These are phyloP conservation scores for Myrmecophaga tridactyla DNA, from an alignment of 2,113 vertebrate genomes.

Conservation along the genomic window DNA sequence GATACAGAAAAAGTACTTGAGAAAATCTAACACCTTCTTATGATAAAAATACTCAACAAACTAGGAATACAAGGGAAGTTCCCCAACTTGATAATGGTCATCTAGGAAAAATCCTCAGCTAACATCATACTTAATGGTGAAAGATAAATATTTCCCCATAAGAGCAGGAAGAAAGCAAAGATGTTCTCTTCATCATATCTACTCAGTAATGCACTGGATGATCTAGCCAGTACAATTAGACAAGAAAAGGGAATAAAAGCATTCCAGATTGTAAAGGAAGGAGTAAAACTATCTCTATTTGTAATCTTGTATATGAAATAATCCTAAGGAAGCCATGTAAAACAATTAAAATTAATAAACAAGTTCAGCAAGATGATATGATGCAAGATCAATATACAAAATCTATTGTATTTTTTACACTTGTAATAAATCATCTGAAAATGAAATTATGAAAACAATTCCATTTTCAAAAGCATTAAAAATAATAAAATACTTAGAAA, in stretches of 20 bases:
- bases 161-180: neutral
- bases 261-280: neutral
- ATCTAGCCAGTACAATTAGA: neutral
- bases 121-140: neutral
- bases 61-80: neutral
- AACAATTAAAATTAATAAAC: neutral
- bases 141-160: neutral
- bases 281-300: neutral
- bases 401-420: neutral
- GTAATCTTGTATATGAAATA: neutral
- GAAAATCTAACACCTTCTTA: neutral
- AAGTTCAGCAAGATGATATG: neutral
- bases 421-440: neutral
- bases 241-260: neutral
- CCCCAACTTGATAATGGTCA: neutral
- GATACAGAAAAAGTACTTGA: neutral
- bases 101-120: neutral
- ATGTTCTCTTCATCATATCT: neutral
- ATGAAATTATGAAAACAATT: slow-evolving; percentile 13
- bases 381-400: neutral
- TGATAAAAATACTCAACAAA: neutral
- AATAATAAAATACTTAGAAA: neutral
- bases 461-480: neutral
- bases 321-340: neutral
- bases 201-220: neutral